Evolutionary conservation across 2,888 invertebrate genomes (phyloP), one percentile per base, ranked within the genome.

Genomic region (Dasysyrphus tricinctus): DNA sequence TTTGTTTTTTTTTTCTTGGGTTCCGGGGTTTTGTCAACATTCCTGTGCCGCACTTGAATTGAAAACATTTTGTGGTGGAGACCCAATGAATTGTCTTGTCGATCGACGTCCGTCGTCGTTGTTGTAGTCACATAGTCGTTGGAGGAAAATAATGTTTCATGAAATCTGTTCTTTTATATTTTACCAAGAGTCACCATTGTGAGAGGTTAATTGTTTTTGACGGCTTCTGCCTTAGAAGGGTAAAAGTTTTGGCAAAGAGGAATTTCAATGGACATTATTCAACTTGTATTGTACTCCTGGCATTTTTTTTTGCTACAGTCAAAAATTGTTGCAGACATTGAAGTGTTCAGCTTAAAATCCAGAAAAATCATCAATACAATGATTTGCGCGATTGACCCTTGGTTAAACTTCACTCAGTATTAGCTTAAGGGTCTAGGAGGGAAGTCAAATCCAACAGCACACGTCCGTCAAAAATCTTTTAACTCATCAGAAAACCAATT

Each of bases 21-120:
- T 73, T 59, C 73, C 59, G 73, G 59, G 49, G 44, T 73, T 59
- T 73, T 73, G 59, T 73, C 42, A 67, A 16, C 75, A 69, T 80
- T 69, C 59, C 59, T 75, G 51, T 29, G 39, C 69, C 69, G 69
- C 69, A 69, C 65, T 65, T 73, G 24, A 16, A 44, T 59, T 14
- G 49, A 47, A 72, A 54, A 32, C 42, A 65, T 56, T 54, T 37
- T 47, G 37, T 70, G 63, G 37, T 69, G 24, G 44, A 57, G 44
- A 70, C 6, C 59, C 59, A 70, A 61, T 78, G 78, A 54, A 56
- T 79, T 65, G 63, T 49, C 56, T 57, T 54, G 69, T 69, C 69
- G 37, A 29, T 69, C 69, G 37, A 29, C 29, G 24, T 67, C 19
- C 6, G 32, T 37, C 34, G 34, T 32, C 32, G 56, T 34, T 11